Base-by-base conservation (phyloP, 2,888 invertebrate genomes). In the Lissonota sp. region DNA sequence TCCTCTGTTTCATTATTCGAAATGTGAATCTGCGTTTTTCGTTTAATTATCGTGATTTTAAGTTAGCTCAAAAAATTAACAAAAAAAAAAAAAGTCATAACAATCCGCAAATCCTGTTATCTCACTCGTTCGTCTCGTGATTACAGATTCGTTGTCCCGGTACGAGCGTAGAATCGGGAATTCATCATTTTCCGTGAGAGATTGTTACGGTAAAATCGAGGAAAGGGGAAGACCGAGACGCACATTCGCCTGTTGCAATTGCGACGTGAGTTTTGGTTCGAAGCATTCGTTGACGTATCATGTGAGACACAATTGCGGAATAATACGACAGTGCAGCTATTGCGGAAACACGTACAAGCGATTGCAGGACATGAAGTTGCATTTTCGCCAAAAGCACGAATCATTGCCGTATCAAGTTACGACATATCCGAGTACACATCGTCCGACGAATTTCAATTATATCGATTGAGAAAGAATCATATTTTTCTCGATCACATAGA, bases 241-340 rank as follows among this genome's bases (percentile, higher is more conserved):
- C 12, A 71, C 69, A 7, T 87, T 83, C 63, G 84, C 85, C 64
- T 90, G 89, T 67, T 67, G 73, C 10, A 84, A 83, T 4, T 89
- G 90, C 76, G 84, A 86, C 58, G 86, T 87, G 5, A 84, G 85
- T 80, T 90, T 88, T 79, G 86, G 88, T 55, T 88, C 86, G 37
- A 88, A 86, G 69, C 83, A 86, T n/a, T 87, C 88, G 16, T 82
- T 90, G 39, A 88, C 86, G n/a, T 88, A 89, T 53, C 89, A 89
- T 81, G 71, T 86, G 49, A 83, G 85, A 16, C 88, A 88, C 80
- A 87, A 89, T 69, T 89, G 89, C 77, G 88, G 90, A n/a, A 87
- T 89, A 26, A 84, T 89, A 51, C 88, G 90, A 42, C 87, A 89
- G 70, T 92, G 92, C 81, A 86, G 86, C 8, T 87, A 88, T 64